These are phyloP conservation scores for Dicyrtoma fusca DNA, from an alignment of 2,888 invertebrate genomes.

Conservation along the genomic window DNA sequence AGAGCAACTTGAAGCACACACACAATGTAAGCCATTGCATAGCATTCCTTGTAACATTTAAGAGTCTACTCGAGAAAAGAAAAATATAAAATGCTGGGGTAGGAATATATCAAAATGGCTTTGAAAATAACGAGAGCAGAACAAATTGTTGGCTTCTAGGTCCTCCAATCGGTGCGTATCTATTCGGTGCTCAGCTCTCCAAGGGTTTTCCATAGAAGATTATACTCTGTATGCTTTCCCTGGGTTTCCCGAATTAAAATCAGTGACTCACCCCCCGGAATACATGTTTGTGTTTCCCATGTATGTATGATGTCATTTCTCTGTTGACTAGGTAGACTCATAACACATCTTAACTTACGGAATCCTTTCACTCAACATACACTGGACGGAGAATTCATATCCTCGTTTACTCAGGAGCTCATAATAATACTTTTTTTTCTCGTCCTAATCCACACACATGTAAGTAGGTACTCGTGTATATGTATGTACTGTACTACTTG, in stretches of 20 bases:
- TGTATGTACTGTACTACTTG: too few species aligned
- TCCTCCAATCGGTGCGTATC: slow-evolving; percentile 15
- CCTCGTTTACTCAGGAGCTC: too few species aligned
- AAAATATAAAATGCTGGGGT: slow-evolving; percentile 19
- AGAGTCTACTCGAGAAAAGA: neutral
- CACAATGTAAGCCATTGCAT: too few species aligned
- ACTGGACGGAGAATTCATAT: too few species aligned
- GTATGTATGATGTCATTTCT: neutral
- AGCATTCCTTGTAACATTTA: too few species aligned
- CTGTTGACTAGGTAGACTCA: neutral
- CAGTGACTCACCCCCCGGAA: slow-evolving; percentile 23
- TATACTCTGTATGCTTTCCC: neutral
- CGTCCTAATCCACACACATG: too few species aligned
- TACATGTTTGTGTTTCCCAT: neutral
- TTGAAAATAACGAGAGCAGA: slow-evolving; percentile 30
- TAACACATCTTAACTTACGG: too few species aligned
- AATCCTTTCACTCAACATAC: too few species aligned
- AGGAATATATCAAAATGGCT: slow-evolving; percentile 13
- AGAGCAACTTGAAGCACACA: neutral
- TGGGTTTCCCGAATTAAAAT: slow-evolving; percentile 32
- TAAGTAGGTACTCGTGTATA: too few species aligned
- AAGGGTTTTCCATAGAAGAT: too few species aligned
- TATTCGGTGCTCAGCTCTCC: too few species aligned
- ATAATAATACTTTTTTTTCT: too few species aligned
- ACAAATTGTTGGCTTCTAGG: slow-evolving; percentile 27